Conservation (phyloP, 2,113 vertebrate species). For the Otus sunia region DNA sequence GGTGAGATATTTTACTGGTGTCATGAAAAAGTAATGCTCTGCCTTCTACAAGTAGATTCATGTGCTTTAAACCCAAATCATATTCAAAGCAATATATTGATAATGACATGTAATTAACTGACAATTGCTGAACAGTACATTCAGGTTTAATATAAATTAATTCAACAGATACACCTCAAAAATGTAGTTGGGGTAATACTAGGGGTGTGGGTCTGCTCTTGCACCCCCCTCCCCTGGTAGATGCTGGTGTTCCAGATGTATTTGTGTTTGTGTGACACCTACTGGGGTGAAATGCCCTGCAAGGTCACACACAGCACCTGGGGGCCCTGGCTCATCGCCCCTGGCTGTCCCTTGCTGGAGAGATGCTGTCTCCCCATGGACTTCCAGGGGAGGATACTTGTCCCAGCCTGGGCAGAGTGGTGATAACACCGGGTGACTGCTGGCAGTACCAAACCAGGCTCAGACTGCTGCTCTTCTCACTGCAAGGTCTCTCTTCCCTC, state of each 20-base stretch:
- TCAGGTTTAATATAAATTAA: not conserved
- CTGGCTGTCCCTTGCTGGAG: not conserved
- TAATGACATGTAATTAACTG: not conserved
- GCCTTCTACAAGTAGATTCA: not conserved
- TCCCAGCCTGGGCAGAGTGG: not conserved
- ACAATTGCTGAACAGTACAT: not conserved
- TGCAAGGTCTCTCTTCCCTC: not conserved
- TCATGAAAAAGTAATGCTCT: not conserved
- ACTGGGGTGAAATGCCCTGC: not conserved
- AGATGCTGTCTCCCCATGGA: not conserved
- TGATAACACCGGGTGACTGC: accelerated
- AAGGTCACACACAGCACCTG: accelerated
- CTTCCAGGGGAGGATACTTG: not conserved
- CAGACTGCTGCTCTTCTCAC: not conserved
- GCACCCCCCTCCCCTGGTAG: not conserved
- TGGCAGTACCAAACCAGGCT: not conserved
- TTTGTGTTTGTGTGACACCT: too few relatives aligned
- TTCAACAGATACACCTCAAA: not conserved
- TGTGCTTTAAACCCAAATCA: not conserved
- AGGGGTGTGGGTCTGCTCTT: not conserved
- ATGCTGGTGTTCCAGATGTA: not conserved
- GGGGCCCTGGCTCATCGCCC: accelerated
- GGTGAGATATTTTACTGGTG: not conserved
- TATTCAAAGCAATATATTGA: not conserved
- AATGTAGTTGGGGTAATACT: not conserved